Evolutionary conservation across 2,888 invertebrate species (phyloP).

Genomic region (Metellina segmentata): DNA sequence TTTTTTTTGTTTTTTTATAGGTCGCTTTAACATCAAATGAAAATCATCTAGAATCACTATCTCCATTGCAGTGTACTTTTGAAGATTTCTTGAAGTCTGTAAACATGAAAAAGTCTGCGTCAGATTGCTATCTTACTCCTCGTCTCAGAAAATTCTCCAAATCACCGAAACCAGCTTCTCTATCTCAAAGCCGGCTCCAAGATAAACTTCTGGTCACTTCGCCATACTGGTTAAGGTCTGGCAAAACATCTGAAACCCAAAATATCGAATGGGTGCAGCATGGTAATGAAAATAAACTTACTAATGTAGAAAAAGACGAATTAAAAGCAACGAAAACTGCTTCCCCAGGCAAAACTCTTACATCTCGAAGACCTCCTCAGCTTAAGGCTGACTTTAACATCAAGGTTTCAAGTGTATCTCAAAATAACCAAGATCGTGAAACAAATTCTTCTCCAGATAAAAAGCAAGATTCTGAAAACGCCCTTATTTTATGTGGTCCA

Average conservation of each 20-base stretch:
- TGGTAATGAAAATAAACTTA: neutral
- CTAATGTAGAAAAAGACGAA: neutral
- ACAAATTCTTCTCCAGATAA: neutral
- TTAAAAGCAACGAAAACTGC: neutral
- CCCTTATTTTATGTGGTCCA: neutral
- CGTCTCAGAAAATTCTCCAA: neutral
- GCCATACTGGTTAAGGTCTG: slow-evolving; percentile 30
- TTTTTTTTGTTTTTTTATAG: neutral
- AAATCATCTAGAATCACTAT: neutral
- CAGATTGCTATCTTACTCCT: slow-evolving; percentile 41
- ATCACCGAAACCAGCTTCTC: neutral
- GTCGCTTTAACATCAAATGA: neutral
- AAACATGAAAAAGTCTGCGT: slow-evolving; percentile 55
- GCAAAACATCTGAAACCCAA: neutral
- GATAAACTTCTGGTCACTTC: neutral
- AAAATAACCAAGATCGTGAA: neutral
- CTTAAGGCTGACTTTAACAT: neutral
- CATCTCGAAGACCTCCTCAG: neutral
- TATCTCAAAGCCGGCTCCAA: slow-evolving; percentile 6
- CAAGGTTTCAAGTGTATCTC: neutral
- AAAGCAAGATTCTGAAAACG: neutral
- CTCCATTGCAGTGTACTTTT: neutral
- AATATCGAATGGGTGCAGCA: neutral
- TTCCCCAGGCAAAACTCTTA: neutral
- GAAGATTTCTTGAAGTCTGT: slow-evolving; percentile 15